Evolutionary conservation across 2,113 vertebrate species (phyloP).

Genomic region (Takifugu bimaculatus): DNA sequence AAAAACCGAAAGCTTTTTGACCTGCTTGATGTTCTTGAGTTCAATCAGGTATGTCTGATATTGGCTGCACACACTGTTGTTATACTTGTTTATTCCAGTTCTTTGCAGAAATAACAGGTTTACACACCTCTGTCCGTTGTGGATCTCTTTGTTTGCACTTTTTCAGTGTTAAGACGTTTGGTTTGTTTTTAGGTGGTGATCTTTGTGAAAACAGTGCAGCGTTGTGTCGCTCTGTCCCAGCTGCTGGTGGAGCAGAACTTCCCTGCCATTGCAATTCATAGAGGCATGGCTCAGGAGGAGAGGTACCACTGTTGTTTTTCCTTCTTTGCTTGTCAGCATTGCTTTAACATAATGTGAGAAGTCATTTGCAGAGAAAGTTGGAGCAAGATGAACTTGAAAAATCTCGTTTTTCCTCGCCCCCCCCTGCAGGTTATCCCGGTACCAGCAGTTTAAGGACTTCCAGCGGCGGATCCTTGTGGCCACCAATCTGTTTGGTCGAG

Average conservation of each 20-base stretch:
- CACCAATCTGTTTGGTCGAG: slow-evolving; percentile 88
- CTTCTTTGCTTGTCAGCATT: background rate
- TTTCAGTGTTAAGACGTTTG: background rate
- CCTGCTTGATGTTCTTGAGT: slow-evolving; percentile 84
- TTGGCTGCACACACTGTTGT: background rate
- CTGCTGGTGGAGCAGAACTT: slow-evolving; percentile 88
- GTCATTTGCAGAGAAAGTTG: background rate
- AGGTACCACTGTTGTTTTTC: slow-evolving; percentile 62
- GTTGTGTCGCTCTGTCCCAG: slow-evolving; percentile 85
- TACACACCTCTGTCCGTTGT: no score
- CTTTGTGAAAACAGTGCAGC: slow-evolving; percentile 86
- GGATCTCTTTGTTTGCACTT: background rate
- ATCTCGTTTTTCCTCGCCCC: background rate
- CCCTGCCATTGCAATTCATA: slow-evolving; percentile 85
- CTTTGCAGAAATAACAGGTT: no score
- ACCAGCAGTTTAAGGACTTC: slow-evolving; percentile 90
- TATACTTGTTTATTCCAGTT: no score
- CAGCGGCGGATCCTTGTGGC: slow-evolving; percentile 85
- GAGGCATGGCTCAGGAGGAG: slow-evolving; percentile 87
- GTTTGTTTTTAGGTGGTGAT: slow-evolving; percentile 79
- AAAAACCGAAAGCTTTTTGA: slow-evolving; percentile 89
- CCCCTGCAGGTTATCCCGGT: slow-evolving; percentile 76
- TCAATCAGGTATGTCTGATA: slow-evolving; percentile 78
- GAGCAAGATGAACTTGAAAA: background rate
- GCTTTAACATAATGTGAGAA: background rate